Base-by-base conservation (phyloP, 2,113 vertebrate genomes). In the Thamnaconus septentrionalis region DNA sequence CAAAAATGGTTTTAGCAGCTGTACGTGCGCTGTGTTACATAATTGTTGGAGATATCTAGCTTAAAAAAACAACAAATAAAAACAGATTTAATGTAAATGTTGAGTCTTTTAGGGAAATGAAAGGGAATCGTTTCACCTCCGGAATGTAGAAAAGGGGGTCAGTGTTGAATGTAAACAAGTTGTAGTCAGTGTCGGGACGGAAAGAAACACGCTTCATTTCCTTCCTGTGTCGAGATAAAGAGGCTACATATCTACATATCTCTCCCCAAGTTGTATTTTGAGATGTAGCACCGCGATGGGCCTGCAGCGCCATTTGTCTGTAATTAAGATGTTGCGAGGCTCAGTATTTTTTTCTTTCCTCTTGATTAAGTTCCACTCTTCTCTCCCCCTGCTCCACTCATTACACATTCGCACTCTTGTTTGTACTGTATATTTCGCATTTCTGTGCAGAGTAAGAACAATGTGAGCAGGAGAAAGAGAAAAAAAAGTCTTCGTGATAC, bases 151-250 rank as follows among this genome's bases (percentile, higher is more conserved):
- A 53, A 64, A 75, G 80, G 64, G 78, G 75, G 39, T 73, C 31
- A 76, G 55, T 77, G 69, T 87, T 85, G 82, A 88, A 88, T 90
- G 88, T 88, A 86, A 85, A 80, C 75, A 72, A 78, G 71, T 67
- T 87, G 71, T 71, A 72, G 80, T 44, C 43, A 57, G 56, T 82
- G 64, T 53, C 78, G 81, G 70, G 69, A 80, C 68, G 62, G 66
- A 68, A 31, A 31, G 18, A 31, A 31, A 31, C 18, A 31, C 18
- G 18, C 18, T 31, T 84, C 71, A 79, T 78, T 81, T 69, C 71
- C 80, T 69, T 83, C 55, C 55, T 59, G 72, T 74, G 6, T 53
- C 59, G 61, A 76, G 59, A 69, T 65, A 18, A 64, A 78, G 79
- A 31, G 18, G 18, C 18, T 80, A 84, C 73, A 84, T 76, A 78